Evolutionary conservation across 2,113 vertebrate species (phyloP), one percentile per base, ranked within the genome.

Genomic region (Lontra canadensis): DNA sequence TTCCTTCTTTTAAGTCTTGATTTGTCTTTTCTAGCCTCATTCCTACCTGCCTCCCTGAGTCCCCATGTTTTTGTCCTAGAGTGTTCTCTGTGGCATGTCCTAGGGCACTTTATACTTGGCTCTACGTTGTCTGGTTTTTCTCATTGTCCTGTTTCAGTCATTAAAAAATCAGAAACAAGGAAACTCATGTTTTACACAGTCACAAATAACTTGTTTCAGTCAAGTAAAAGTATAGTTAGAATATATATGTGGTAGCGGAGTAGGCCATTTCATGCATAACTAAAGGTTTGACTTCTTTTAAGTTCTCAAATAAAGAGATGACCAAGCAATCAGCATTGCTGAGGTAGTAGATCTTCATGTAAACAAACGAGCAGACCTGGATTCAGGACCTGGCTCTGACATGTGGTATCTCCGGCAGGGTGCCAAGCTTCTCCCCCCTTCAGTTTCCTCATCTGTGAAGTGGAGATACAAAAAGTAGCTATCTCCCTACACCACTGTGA

Each of bases 81-180:
- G 18, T 21, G 34, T 57, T 26, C 18, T 73, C 63, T 21, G 17
- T 1, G 13, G 29, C 34, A 49, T 13, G 1, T 23, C 63, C 12
- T 57, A 21, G n/a, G 29, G 69, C 36, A 78, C 20, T 31, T 25
- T 21, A 42, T 34, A 15, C 9, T 74, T 80, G 36, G 29, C 34
- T 34, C 20, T 39, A 55, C 21, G 39, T 76, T 71, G 7, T 29
- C 80, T 74, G 7, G 9, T 34, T 92, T 59, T 31, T 39, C 11
- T 89, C 78, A 55, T 26, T 63, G 74, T 71, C 7, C 47, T 78
- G 31, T 79, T 59, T 49, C 10, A 65, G 25, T 34, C 92, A 76
- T 88, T 65, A 69, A 71, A 94, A 93, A 86, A n/a, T 92, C 44
- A 92, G 67, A 88, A 71, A 55, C 73, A 42, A 21, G 42, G 34